Evolutionary conservation across 2,888 invertebrate genomes (phyloP).

Genomic region (Periphyllus acericola): DNA sequence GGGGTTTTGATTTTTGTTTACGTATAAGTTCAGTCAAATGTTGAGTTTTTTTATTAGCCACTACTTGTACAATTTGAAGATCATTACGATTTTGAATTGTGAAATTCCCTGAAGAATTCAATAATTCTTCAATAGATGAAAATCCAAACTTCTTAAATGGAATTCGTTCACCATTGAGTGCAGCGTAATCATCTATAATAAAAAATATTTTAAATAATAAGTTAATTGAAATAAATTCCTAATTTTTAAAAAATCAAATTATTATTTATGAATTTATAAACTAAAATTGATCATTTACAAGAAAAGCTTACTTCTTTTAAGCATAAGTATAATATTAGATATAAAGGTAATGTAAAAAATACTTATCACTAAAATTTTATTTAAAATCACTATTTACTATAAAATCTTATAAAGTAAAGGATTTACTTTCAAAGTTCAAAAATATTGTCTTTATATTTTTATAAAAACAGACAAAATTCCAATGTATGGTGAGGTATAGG

Average conservation of each 20-base stretch:
- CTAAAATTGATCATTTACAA: too few species aligned
- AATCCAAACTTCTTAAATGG: constrained; percentile 31
- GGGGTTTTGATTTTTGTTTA: constrained; percentile 57
- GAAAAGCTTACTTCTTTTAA: too few species aligned
- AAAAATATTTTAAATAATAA: not conserved
- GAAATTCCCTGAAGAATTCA: constrained; percentile 3
- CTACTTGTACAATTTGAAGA: not conserved
- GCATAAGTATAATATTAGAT: too few species aligned
- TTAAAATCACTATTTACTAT: too few species aligned
- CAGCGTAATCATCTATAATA: constrained; percentile 40
- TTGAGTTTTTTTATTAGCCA: constrained; percentile 32
- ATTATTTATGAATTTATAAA: not conserved
- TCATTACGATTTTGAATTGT: constrained; percentile 21
- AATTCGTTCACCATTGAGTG: constrained; percentile 12
- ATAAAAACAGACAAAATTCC: too few species aligned
- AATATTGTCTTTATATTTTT: too few species aligned
- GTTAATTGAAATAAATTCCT: not conserved
- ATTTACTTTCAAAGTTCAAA: too few species aligned
- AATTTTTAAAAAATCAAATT: not conserved
- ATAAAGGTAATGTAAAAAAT: too few species aligned
- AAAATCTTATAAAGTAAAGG: too few species aligned
- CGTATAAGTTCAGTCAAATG: constrained; percentile 50
- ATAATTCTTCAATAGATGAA: constrained; percentile 37
- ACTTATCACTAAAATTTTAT: too few species aligned
- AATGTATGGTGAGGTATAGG: too few species aligned